Evolutionary conservation across 2,797 vertebrate species (phyloP).

Genomic region (Neopelma chrysocephalum): DNA sequence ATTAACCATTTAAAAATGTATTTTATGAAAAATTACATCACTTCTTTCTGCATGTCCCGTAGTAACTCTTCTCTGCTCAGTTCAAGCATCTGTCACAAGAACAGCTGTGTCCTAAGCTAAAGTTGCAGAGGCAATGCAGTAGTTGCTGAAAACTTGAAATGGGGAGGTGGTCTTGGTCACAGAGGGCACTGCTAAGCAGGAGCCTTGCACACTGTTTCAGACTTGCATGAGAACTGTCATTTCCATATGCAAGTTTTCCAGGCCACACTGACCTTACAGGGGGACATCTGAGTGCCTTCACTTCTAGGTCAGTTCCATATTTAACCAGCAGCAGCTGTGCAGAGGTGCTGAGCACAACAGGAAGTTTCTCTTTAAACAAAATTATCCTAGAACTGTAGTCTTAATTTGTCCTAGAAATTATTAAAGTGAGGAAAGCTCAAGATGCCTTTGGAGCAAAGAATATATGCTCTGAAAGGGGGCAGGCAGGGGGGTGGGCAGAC

Average conservation of each 20-base stretch:
- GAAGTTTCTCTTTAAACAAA: background rate
- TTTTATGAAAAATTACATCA: background rate
- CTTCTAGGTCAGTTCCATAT: background rate
- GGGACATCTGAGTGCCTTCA: background rate
- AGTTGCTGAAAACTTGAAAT: background rate
- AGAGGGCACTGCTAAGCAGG: background rate
- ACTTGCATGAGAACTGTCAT: background rate
- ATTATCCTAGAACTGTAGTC: background rate
- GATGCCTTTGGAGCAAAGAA: background rate
- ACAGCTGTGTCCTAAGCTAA: background rate
- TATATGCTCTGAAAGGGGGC: background rate
- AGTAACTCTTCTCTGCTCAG: background rate
- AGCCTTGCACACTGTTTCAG: background rate
- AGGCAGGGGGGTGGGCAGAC: background rate
- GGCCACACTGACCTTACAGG: background rate
- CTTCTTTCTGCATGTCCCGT: background rate
- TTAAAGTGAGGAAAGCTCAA: background rate
- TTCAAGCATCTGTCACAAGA: background rate
- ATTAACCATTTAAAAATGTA: background rate
- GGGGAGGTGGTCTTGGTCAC: background rate
- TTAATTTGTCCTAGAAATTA: background rate
- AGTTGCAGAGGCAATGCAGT: background rate
- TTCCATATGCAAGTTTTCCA: background rate
- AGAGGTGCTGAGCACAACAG: background rate
- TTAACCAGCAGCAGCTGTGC: background rate